Evolutionary conservation across 2,113 vertebrate genomes (phyloP).

Genomic region (Chauna torquata): DNA sequence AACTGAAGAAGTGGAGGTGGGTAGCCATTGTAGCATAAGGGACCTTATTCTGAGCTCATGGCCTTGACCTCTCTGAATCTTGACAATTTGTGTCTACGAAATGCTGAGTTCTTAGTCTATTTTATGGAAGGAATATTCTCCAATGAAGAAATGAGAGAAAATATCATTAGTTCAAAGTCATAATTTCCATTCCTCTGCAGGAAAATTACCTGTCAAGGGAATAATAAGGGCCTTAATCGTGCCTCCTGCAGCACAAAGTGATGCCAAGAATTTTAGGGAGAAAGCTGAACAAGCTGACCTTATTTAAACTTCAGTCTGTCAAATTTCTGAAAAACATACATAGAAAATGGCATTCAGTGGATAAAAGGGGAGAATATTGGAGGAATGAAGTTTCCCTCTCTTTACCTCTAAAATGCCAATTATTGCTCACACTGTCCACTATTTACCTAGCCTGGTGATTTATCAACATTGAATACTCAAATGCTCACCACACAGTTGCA

Average conservation of each 20-base stretch:
- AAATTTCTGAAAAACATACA: background rate
- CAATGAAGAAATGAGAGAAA: background rate
- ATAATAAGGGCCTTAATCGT: background rate
- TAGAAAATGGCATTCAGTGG: background rate
- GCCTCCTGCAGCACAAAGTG: background rate
- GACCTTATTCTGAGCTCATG: background rate
- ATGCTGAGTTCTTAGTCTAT: background rate
- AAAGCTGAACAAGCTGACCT: slow-evolving; percentile 31
- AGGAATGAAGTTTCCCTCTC: background rate
- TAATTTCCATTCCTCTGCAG: slow-evolving; percentile 22
- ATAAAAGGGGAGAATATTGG: slow-evolving; percentile 1
- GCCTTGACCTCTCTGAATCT: background rate
- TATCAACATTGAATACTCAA: background rate
- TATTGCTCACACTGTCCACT: background rate
- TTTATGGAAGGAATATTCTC: background rate
- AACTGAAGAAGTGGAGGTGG: background rate
- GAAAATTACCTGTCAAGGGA: slow-evolving; percentile 33
- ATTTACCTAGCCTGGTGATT: background rate
- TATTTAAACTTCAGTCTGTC: slow-evolving; percentile 4
- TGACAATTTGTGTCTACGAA: background rate
- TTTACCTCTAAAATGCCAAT: background rate
- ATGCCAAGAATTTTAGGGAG: background rate
- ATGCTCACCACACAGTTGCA: background rate
- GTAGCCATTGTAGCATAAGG: background rate
- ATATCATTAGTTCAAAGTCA: background rate